Evolutionary conservation across 2,797 vertebrate species (phyloP), one percentile per base, ranked within the genome.

Genomic region (Ctenopoma multispine): DNA sequence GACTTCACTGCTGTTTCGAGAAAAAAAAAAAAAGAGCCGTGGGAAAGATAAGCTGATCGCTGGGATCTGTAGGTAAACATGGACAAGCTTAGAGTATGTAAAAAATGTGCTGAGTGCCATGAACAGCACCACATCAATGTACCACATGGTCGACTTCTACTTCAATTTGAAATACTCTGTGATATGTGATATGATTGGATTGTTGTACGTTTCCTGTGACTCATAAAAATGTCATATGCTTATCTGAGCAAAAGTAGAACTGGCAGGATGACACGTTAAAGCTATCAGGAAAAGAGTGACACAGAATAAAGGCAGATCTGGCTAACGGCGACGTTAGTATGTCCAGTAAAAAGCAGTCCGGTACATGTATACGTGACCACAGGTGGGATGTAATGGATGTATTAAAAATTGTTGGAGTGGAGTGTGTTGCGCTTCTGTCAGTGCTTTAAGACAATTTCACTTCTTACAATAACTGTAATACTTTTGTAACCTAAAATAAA

Each of bases 31-130:
- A 21, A 11, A 21, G n/a, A 23, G 1, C 44, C 67, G 47, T 80
- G 76, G 74, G 74, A 80, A 79, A 84, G 65, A 74, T 82, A 31
- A 59, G 76, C 27, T 72, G 41, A 54, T 41, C 48, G 60, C 66
- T 70, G 63, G 24, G 66, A 68, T 69, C 66, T 49, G 69, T 38
- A 53, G 72, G 90, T 80, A 85, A 88, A 90, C 78, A 83, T n/a
- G 54, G 50, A 81, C 38, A 70, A 24, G 70, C 14, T 49, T 54
- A 63, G 77, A 80, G 66, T 68, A 82, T 90, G 84, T 75, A 21
- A 82, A 83, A 78, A 88, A 87, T 86, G 82, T 29, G 27, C 8
- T 40, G 38, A 14, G 38, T 13, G 10, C 31, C 31, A 34, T 34
- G 31, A 7, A 13, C 40, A 41, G 4, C 13, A 41, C 5, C 40